Evolutionary conservation across 2,113 vertebrate species (phyloP), one percentile per base, ranked within the genome.

Genomic region (Carassius gibelio): DNA sequence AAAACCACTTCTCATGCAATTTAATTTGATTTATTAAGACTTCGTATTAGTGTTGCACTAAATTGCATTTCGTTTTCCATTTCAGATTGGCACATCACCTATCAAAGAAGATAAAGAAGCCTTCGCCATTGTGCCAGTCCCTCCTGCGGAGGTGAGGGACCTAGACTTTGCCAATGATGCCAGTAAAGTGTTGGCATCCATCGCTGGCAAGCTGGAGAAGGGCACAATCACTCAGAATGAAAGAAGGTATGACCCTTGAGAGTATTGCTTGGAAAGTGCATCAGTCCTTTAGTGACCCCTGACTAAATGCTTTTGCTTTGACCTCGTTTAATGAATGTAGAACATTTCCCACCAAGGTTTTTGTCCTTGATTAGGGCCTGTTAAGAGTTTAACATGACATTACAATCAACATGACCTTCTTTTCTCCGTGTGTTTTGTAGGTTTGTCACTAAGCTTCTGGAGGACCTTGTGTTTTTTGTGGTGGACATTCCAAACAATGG

Each of bases 151-250:
- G 92, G 98, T 99, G 80, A 95, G 98, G 66, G 98, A 99, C 92
- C 93, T 99, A 90, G 98, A 99, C 88, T 99, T 99, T 91, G 98
- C 98, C 36, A 99, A 99, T 0, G 98, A 99, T 82, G 98, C 98
- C 10, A 99, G 98, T 91, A 98, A 99, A 93, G 98, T 99, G 81
- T 93, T 99, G 88, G 98, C 97, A 23, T 99, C 98, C 36, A 99
- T 99, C 8, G 98, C 98, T 75, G 97, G 98, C 82, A 99, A 98
- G 86, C 85, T 99, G 91, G 98, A 99, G 90, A 99, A 97, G 87
- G 98, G 98, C 48, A 99, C 98, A 0, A 99, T 99, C 87, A 99
- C 98, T 8, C 98, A 99, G 92, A 99, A 99, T 66, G 98, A 99
- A 89, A 94, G 98, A 87, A 95, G 98, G 98, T 99, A 91, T 3